These are phyloP conservation scores for Todiramphus saurophagus DNA, from an alignment of 2,113 vertebrate genomes.

Conservation along the genomic window DNA sequence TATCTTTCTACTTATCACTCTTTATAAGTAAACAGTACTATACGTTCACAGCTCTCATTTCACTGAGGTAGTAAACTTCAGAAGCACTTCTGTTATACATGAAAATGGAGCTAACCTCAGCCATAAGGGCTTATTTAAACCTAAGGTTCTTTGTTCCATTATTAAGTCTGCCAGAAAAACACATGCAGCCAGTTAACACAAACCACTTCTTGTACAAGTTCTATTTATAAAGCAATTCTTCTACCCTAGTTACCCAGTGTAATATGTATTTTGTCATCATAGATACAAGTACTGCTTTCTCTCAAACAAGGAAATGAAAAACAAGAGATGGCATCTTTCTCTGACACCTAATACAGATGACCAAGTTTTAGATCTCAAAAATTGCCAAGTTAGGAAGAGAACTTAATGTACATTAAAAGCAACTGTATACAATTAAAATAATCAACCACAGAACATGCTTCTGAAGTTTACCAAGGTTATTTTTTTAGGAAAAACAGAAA, in stretches of 20 bases:
- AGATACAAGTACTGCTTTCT: conserved; percentile 35
- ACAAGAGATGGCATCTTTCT: conserved; percentile 8
- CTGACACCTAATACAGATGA: neutral
- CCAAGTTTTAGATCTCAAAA: neutral
- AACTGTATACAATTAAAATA: neutral
- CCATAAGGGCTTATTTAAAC: neutral
- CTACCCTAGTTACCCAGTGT: neutral
- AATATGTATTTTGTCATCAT: conserved; percentile 30
- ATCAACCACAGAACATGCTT: neutral
- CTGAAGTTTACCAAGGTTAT: neutral
- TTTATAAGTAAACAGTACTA: neutral
- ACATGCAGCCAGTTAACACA: conserved; percentile 13
- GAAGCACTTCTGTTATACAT: neutral
- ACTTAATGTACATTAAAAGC: neutral
- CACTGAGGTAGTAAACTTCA: neutral
- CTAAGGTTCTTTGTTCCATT: neutral
- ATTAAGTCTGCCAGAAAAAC: neutral
- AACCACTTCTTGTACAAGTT: neutral
- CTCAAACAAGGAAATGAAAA: conserved; percentile 19
- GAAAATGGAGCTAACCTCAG: neutral
- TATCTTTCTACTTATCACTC: neutral
- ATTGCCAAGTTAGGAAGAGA: conserved; percentile 10
- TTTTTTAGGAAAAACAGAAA: neutral
- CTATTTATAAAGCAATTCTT: conserved; percentile 54
- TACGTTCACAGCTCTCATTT: neutral